phyloP scores from a whole-genome alignment of 2,797 vertebrate species.

The Pelobates cultripes region DNA sequence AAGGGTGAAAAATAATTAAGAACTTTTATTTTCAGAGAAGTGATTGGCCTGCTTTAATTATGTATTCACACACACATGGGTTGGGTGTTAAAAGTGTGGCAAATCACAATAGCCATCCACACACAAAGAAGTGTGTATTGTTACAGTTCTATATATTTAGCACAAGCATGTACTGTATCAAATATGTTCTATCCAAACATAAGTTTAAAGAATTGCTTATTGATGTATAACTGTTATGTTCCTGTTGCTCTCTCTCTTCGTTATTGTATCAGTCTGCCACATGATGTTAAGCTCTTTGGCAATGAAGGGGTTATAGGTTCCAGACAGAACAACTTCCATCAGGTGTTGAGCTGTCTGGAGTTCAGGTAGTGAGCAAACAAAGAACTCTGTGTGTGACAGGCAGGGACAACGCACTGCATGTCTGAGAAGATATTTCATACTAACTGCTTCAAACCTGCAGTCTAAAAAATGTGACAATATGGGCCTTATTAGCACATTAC shows the following conservation, averaged over 20 bases:
- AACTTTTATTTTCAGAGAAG: too few species aligned
- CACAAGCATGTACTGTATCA: too few species aligned
- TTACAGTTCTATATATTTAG: too few species aligned
- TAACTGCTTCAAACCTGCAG: slow-evolving; percentile 23
- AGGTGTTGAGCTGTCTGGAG: slow-evolving; percentile 54
- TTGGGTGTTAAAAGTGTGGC: too few species aligned
- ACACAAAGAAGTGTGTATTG: too few species aligned
- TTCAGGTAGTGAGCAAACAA: slow-evolving; percentile 54
- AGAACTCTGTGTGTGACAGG: slow-evolving; percentile 47
- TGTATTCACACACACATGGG: too few species aligned
- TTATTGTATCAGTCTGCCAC: background rate
- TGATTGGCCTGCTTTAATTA: too few species aligned
- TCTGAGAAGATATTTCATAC: slow-evolving; percentile 41
- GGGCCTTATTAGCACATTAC: background rate
- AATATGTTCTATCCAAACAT: too few species aligned
- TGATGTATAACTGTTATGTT: background rate
- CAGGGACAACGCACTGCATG: slow-evolving; percentile 35
- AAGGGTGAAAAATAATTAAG: too few species aligned
- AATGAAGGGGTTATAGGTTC: slow-evolving; percentile 34
- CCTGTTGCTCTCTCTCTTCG: background rate
- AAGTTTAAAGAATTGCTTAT: too few species aligned
- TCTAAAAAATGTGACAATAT: background rate
- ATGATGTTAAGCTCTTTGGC: slow-evolving; percentile 4
- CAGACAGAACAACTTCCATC: slow-evolving; percentile 48
- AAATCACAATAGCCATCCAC: too few species aligned